Base-by-base conservation (phyloP, 2,888 invertebrate genomes). In the Lasioglossum oenotherae region DNA sequence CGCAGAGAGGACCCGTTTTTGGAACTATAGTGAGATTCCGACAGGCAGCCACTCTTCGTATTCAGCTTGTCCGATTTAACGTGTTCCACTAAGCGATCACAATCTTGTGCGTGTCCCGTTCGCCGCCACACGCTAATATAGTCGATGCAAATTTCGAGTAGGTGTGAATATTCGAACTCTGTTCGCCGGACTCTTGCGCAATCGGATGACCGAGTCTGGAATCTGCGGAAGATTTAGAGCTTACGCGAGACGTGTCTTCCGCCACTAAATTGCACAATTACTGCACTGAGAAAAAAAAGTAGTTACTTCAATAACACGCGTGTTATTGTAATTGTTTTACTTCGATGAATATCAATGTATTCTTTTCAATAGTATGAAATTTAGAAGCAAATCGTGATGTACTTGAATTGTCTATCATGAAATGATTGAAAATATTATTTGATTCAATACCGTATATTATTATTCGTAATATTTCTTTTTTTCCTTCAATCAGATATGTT, bases 71-170 rank as follows among this genome's bases (percentile, higher is more conserved):
- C 16, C 60, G 82, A 80, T 75, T 75, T 75, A 83, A 57, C 77
- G 78, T 31, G 78, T 49, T 38, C 35, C 79, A 71, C 67, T 78
- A 78, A 78, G 44, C 38, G 74, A 57, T n/a, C 31, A 6, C 60
- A 23, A 74, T 41, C 35, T 23, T 19, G 41, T n/a, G 41, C 69
- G 41, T 23, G 31, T 12, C 60, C 16, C 41, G 46, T 60, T 41
- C 19, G 27, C 19, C 27, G 57, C 69, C 76, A 74, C 83, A 44
- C 46, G 76, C 38, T 74, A 80, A 73, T 81, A 72, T 35, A 27
- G 19, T 23, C 49, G 81, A 81, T 82, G 84, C 82, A 84, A 84
- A 84, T 72, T 74, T 78, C 44, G 78, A 19, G 49, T 75, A 81
- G 74, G 69, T 82, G 84, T 49, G 69, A 84, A 82, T 84, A 57